Evolutionary conservation across 2,113 vertebrate genomes (phyloP).

Genomic region (Mus musculus): GRCm39 chr19:10238501-10239000

Average conservation of each 20-base stretch:
- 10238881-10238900: slow-evolving; percentile 37
- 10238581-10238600: not conserved
- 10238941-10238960: not conserved
- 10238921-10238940: slow-evolving; percentile 61
- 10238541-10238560: not conserved
- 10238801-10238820: not conserved
- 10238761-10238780: not conserved
- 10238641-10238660: not conserved
- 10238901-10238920: slow-evolving; percentile 65
- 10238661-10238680: not conserved
- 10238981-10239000: not conserved
- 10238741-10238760: not conserved
- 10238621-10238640: not conserved
- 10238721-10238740: not conserved
- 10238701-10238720: not conserved
- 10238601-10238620: not conserved
- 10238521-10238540: not conserved
- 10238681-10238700: not conserved
- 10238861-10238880: slow-evolving; percentile 67
- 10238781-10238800: not conserved
- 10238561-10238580: not conserved
- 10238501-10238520: not conserved
- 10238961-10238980: not conserved
- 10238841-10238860: slow-evolving; percentile 67
- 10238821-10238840: slow-evolving; percentile 67